These are phyloP conservation scores for Piscicola geometra DNA, from an alignment of 2,888 invertebrate genomes.

Conservation along the genomic window DNA sequence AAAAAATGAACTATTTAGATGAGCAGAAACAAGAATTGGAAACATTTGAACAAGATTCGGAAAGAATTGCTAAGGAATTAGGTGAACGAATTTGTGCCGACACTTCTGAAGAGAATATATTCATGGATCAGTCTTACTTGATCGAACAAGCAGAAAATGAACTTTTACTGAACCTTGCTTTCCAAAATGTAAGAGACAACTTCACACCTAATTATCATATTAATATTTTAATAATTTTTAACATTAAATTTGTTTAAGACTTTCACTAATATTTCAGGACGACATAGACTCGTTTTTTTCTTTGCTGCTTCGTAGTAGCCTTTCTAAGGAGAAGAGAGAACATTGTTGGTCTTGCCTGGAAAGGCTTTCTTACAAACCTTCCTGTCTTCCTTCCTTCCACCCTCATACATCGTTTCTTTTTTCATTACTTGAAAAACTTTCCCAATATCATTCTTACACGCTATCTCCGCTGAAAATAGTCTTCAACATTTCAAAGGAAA, in stretches of 20 bases:
- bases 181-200: background rate
- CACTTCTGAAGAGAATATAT: background rate
- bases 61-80: background rate
- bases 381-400: background rate
- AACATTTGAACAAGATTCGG: background rate
- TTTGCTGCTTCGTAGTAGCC: background rate
- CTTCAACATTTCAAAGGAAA: background rate
- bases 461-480: background rate
- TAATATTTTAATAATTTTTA: background rate
- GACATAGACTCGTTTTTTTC: background rate
- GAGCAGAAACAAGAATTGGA: background rate
- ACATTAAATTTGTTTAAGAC: background rate
- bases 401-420: background rate
- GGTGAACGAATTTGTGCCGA: background rate
- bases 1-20: background rate
- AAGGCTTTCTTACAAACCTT: background rate
- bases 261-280: background rate
- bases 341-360: background rate
- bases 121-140: background rate
- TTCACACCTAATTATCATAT: background rate
- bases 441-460: background rate
- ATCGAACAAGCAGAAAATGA: slow-evolving; percentile 8
- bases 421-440: background rate
- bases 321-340: background rate
- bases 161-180: background rate